A percentile compares a stretch with the other conserved stretches of the same genome.
Conservation (phyloP, 2,888 invertebrate species). For the Dicycla oo region DNA sequence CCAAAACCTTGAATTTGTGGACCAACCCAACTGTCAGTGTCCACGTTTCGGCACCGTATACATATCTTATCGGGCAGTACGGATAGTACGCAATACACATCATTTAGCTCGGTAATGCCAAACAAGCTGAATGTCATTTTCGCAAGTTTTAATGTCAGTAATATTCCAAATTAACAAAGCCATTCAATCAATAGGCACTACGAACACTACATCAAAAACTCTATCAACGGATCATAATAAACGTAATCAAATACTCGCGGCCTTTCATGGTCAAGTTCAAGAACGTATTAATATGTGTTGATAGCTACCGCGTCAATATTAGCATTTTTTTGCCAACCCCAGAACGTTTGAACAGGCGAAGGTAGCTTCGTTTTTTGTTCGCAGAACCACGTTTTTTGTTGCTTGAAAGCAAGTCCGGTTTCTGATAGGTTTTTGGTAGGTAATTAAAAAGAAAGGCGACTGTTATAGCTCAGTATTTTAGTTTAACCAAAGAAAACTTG, state of each 20-base stretch:
- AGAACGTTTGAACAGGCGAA: conserved; percentile 48
- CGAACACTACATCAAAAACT: conserved; percentile 22
- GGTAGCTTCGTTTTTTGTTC: conserved; percentile 70
- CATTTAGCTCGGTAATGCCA: not conserved
- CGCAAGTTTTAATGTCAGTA: not conserved
- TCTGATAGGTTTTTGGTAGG: conserved; percentile 25
- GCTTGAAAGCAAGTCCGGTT: conserved; percentile 71
- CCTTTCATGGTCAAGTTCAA: conserved; percentile 43
- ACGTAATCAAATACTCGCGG: conserved; percentile 37
- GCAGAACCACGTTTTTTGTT: conserved; percentile 70
- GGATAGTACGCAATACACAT: too few relatives aligned
- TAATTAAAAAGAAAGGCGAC: conserved; percentile 45
- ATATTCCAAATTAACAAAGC: conserved; percentile 16
- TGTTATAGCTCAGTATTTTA: not conserved
- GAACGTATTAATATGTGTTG: conserved; percentile 26
- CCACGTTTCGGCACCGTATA: too few relatives aligned
- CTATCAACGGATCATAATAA: conserved; percentile 25
- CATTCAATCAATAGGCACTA: not conserved
- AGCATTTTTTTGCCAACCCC: conserved; percentile 61
- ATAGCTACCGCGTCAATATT: conserved; percentile 70
- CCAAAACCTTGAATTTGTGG: too few relatives aligned
- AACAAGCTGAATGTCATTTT: not conserved
- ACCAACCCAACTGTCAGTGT: too few relatives aligned
- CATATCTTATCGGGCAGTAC: too few relatives aligned
- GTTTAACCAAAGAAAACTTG: not conserved